phyloP scores from a whole-genome alignment of 2,113 vertebrate genomes.

The Sinocyclocheilus anshuiensis region DNA sequence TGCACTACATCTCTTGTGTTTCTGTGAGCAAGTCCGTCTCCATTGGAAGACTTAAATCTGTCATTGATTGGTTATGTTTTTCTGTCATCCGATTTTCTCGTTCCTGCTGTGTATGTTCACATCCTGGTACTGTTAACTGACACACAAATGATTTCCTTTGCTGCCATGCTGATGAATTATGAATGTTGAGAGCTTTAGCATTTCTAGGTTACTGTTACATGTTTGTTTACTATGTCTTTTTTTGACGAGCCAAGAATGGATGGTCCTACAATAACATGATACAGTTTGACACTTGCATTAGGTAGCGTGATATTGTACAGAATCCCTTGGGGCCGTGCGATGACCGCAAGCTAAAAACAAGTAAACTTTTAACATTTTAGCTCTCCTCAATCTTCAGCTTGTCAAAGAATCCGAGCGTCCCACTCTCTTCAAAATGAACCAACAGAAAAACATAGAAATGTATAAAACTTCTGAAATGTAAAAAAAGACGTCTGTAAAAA shows the following conservation, averaged over 20 bases:
- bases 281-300: slow-evolving; percentile 35
- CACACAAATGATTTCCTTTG: slow-evolving; percentile 24
- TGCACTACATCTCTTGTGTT: not conserved
- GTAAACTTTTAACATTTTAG: slow-evolving; percentile 32
- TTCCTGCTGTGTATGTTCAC: slow-evolving; percentile 3
- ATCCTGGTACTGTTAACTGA: slow-evolving; percentile 14
- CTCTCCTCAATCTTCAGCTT: slow-evolving; percentile 16
- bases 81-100: not conserved
- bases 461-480: slow-evolving; percentile 56
- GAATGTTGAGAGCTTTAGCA: slow-evolving; percentile 17
- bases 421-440: not conserved
- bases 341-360: slow-evolving; percentile 20
- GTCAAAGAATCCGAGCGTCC: slow-evolving; percentile 9
- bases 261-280: slow-evolving; percentile 29
- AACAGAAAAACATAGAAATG: slow-evolving; percentile 55
- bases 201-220: slow-evolving; percentile 35
- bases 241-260: slow-evolving; percentile 6
- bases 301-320: slow-evolving; percentile 13
- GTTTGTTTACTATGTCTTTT: slow-evolving; percentile 35
- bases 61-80: slow-evolving; percentile 9
- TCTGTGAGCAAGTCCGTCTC: slow-evolving; percentile 13
- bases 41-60: slow-evolving; percentile 47
- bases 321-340: not conserved
- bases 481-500: slow-evolving; percentile 53
- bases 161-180: slow-evolving; percentile 36